A percentile compares a stretch with the other conserved stretches of the same genome.
Evolutionary conservation across 1,140 invertebrate genomes (phyloP).

Genomic region (Aethina tumida): DNA sequence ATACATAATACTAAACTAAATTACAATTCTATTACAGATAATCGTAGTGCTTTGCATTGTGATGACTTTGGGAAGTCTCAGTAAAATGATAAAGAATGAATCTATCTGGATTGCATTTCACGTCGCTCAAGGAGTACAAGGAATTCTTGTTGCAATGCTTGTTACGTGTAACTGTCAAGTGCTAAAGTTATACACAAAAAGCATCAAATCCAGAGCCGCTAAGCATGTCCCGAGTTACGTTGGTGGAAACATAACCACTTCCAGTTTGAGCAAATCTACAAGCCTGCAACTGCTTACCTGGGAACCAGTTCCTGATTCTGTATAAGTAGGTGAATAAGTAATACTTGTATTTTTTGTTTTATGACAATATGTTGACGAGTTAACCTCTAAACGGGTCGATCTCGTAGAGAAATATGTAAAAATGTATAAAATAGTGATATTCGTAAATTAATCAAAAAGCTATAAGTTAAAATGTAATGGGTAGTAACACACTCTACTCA

Average conservation of each 20-base stretch:
- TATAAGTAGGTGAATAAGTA: too few relatives aligned
- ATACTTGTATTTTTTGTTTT: too few relatives aligned
- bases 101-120: conserved; percentile 39
- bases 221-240: conserved; percentile 21
- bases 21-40: conserved; percentile 31
- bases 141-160: conserved; percentile 49
- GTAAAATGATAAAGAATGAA: conserved; percentile 28
- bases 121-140: conserved; percentile 42
- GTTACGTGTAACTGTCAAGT: conserved; percentile 55
- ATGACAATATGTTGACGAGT: too few relatives aligned
- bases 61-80: conserved; percentile 24
- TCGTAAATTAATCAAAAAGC: too few relatives aligned
- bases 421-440: too few relatives aligned
- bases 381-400: too few relatives aligned
- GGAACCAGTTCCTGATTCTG: conserved; percentile 32
- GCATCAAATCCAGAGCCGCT: conserved; percentile 23
- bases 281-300: conserved; percentile 34
- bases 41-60: conserved; percentile 28
- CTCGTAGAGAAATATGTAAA: too few relatives aligned
- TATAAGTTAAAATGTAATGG: too few relatives aligned
- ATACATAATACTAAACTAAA: too few relatives aligned
- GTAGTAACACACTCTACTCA: too few relatives aligned
- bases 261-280: conserved; percentile 27
- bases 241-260: conserved; percentile 11
- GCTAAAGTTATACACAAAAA: conserved; percentile 31